Conservation (phyloP, 2,888 invertebrate genomes). For the Leptopilina myrica region DNA sequence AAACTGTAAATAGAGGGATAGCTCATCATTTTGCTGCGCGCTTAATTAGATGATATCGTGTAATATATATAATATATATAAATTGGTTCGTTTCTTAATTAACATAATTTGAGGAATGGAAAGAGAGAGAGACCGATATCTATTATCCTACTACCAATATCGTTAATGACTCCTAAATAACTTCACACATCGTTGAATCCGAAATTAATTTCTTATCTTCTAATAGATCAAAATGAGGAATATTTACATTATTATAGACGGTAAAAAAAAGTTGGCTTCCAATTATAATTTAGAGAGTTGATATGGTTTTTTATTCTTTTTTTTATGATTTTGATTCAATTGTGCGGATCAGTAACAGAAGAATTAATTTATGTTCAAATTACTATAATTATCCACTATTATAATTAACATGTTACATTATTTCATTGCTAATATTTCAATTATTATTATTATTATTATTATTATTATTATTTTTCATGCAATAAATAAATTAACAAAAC, state of each 20-base stretch:
- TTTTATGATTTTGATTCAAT: too few species aligned
- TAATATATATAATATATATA: neutral
- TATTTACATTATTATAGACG: neutral
- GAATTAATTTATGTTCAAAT: too few species aligned
- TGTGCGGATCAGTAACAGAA: too few species aligned
- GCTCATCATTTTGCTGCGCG: neutral
- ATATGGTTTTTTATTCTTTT: too few species aligned
- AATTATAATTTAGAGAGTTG: too few species aligned
- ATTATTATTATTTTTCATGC: too few species aligned
- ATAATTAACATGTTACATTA: too few species aligned
- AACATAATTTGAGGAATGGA: neutral
- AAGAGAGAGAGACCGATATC: neutral
- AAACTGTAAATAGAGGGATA: neutral
- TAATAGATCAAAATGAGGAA: neutral
- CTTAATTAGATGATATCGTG: neutral
- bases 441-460: too few species aligned
- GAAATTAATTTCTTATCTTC: neutral
- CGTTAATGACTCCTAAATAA: neutral
- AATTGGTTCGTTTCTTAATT: slow-evolving; percentile 5
- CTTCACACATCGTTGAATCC: neutral
- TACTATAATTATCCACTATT: too few species aligned
- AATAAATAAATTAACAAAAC: too few species aligned
- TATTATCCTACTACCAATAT: slow-evolving; percentile 1
- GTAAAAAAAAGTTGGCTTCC: too few species aligned
- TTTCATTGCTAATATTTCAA: too few species aligned